Evolutionary conservation across 2,797 vertebrate genomes (phyloP).

Genomic region (Euphonia xanthogaster): DNA sequence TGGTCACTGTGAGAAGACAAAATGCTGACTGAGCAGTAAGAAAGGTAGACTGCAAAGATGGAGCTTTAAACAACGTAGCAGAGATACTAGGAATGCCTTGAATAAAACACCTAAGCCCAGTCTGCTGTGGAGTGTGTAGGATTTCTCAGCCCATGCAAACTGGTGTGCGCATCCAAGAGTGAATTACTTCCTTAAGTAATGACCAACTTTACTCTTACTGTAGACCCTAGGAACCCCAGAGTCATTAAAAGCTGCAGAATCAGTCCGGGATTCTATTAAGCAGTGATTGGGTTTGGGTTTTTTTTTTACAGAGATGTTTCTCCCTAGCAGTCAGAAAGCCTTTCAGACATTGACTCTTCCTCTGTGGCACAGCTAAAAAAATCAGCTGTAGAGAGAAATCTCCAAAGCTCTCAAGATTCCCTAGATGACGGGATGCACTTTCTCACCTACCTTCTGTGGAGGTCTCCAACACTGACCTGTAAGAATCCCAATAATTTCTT

Average conservation of each 20-base stretch:
- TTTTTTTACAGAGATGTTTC: background rate
- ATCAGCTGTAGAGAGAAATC: background rate
- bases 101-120: rapidly evolving
- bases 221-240: background rate
- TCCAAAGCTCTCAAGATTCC: background rate
- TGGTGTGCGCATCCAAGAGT: rapidly evolving
- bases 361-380: background rate
- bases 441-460: background rate
- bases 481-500: background rate
- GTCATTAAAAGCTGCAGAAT: background rate
- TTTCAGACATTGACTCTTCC: background rate
- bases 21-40: background rate
- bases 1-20: background rate
- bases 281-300: background rate
- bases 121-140: rapidly evolving
- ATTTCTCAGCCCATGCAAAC: background rate
- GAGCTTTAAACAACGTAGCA: background rate
- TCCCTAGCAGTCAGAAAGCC: background rate
- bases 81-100: background rate
- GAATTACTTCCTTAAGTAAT: background rate
- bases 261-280: background rate
- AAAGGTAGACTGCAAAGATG: background rate
- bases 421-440: background rate
- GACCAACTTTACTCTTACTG: background rate
- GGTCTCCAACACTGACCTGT: background rate